Base-by-base conservation (phyloP, 2,888 invertebrate genomes). In the Nomada goodeniana region DNA sequence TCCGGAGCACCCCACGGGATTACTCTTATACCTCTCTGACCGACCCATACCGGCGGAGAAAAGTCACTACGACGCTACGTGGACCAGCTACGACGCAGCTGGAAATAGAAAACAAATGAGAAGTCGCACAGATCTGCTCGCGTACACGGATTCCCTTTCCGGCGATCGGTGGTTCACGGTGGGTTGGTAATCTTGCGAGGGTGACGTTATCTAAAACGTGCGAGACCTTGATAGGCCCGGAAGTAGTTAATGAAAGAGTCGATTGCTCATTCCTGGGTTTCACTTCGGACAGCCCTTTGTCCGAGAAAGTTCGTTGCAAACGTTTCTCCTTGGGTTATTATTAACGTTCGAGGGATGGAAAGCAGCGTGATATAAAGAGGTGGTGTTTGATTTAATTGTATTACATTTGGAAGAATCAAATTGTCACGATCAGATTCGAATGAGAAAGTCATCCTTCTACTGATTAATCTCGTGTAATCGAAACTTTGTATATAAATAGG, bases 1-100 rank as follows among this genome's bases (percentile, higher is more conserved):
- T 88, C 88, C 89, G 90, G 89, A 86, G 89, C 90, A 88, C 90
- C 91, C 92, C 91, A 89, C 88, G 92, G 92, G 92, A 93, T 93
- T 93, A 92, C 93, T 90, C 88, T 86, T 88, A 90, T 90, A 90
- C 87, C 89, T 89, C 80, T 77, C 73, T 73, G 79, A 44, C n/a
- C 76, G 81, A 84, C 84, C 84, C 84, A 84, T 77, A 86, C 81
- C 77, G 72, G 42, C 83, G 81, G 61, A 87, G 86, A 85, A 86
- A 89, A 89, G 86, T 89, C 88, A 76, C 89, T 86, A 78, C 77
- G 83, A 69, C 53, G 80, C 80, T 70, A 80, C 85, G 72, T 53
- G 80, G 69, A 74, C 77, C 70, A 63, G 79, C 68, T 50, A 72
- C 80, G 71, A 68, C 64, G 71, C 65, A 70, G 80, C 78, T 83